phyloP scores from a whole-genome alignment of 2,113 vertebrate genomes.

The Arenaria interpres region DNA sequence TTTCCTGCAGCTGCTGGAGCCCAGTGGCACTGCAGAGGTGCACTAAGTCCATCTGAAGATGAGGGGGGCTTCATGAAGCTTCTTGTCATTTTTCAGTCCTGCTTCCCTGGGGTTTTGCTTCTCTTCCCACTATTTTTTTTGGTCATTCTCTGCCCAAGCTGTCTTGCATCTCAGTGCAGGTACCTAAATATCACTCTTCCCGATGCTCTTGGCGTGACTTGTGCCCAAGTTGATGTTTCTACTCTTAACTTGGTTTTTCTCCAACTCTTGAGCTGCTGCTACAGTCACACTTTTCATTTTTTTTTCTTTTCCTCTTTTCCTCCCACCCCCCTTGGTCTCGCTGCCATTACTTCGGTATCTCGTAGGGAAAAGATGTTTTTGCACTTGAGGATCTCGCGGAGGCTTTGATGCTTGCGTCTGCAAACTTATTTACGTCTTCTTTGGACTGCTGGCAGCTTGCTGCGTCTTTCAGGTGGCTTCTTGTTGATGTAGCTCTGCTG shows the following conservation, averaged over 20 bases:
- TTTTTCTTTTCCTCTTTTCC: not conserved
- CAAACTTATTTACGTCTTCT: not conserved
- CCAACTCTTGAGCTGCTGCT: not conserved
- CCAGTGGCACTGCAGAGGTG: not conserved
- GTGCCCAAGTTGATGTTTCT: not conserved
- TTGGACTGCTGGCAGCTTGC: not conserved
- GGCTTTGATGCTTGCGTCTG: not conserved
- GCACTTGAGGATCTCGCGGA: not conserved
- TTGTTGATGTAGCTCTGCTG: not conserved
- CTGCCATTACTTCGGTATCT: not conserved
- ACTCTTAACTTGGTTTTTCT: not conserved
- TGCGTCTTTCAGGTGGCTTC: not conserved
- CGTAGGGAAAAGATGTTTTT: not conserved
- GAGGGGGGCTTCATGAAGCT: not conserved
- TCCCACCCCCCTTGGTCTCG: not conserved
- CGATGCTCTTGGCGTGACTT: not conserved
- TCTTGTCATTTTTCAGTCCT: not conserved
- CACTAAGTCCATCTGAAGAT: not conserved
- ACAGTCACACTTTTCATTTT: not conserved
- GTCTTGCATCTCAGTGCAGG: accelerated
- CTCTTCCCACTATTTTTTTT: not conserved
- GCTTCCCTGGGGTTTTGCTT: not conserved
- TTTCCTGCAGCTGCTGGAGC: not conserved
- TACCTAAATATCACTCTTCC: not conserved
- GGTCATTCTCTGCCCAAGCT: not conserved